Evolutionary conservation across 2,113 vertebrate genomes (phyloP).

Genomic region (Dromiciops gliroides): DNA sequence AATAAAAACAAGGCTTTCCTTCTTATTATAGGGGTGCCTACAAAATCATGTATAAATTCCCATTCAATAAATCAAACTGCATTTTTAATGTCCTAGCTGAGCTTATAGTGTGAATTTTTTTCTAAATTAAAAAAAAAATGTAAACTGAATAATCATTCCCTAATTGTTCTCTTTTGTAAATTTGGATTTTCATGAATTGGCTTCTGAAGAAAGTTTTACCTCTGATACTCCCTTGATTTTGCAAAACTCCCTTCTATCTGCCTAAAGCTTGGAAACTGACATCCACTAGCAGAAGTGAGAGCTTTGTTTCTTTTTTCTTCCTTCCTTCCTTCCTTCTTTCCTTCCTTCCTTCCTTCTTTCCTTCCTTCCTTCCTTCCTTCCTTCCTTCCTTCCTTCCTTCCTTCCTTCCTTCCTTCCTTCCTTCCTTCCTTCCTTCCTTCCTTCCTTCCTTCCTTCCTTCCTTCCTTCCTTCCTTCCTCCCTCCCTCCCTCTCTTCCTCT

Average conservation of each 20-base stretch:
- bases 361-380: no score
- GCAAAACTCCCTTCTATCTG: background rate
- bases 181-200: background rate
- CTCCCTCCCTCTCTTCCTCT: background rate
- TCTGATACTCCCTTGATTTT: background rate
- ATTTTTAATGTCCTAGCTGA: background rate
- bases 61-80: background rate
- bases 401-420: no score
- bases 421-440: no score
- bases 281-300: background rate
- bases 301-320: background rate
- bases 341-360: no score
- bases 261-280: background rate
- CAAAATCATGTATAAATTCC: background rate
- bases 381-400: no score
- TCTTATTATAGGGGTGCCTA: background rate
- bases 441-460: background rate
- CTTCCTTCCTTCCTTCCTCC: no score
- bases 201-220: background rate
- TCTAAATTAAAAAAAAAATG: background rate
- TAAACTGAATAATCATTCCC: background rate
- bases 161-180: background rate
- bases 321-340: no score
- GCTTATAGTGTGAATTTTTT: background rate
- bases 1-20: background rate